These are phyloP conservation scores for Calephelis nemesis DNA, from an alignment of 1,140 invertebrate species.

Conservation along the genomic window DNA sequence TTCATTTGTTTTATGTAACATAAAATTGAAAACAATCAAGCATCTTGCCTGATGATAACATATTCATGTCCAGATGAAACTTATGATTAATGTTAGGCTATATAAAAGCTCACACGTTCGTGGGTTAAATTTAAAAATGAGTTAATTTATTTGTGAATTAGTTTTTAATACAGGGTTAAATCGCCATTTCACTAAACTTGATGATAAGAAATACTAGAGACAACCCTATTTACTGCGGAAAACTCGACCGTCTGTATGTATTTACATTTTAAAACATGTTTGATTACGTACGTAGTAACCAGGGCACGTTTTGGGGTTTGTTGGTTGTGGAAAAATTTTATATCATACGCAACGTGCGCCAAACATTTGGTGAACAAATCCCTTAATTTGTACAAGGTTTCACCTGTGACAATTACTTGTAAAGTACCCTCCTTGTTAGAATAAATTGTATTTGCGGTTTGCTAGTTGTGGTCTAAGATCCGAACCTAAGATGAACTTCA, in stretches of 20 bases:
- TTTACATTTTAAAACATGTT: slow-evolving; percentile 17
- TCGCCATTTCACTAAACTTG: neutral
- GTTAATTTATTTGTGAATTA: neutral
- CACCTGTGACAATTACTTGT: neutral
- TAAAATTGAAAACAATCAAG: no score
- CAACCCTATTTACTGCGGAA: neutral
- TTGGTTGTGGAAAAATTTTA: slow-evolving; percentile 9
- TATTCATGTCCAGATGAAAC: no score
- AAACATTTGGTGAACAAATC: neutral
- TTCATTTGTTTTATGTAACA: no score
- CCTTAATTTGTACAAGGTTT: neutral
- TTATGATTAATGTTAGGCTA: no score
- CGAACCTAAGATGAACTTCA: no score
- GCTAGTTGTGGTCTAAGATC: no score
- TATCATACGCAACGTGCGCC: slow-evolving; percentile 3
- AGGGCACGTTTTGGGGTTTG: slow-evolving; percentile 12
- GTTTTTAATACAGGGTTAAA: neutral
- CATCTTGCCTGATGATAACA: no score
- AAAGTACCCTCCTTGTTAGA: neutral
- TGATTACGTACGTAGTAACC: slow-evolving; percentile 16
- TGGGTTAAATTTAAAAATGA: no score
- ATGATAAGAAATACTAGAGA: no score
- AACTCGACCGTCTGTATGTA: slow-evolving; percentile 12
- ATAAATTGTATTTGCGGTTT: neutral
- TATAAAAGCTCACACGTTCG: no score